These are phyloP conservation scores for Dipodomys ordii DNA, from an alignment of 2,113 vertebrate species.

Conservation along the genomic window DNA sequence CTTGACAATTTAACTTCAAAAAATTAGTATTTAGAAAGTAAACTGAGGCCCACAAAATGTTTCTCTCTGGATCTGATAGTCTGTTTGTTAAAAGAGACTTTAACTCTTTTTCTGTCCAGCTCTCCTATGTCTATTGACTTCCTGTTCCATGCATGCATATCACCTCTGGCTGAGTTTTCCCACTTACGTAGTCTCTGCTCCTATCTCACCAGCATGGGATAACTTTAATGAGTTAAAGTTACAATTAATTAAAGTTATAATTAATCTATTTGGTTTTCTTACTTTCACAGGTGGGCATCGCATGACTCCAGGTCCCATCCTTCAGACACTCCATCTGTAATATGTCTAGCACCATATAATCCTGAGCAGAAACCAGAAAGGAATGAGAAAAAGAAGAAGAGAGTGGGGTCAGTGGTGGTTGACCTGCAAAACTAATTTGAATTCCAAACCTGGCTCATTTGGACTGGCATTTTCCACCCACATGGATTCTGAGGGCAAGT, in stretches of 20 bases:
- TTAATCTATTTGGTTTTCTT: constrained; percentile 80
- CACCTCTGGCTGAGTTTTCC: not conserved
- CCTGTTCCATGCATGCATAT: not conserved
- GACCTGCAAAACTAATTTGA: not conserved
- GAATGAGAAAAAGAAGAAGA: not conserved
- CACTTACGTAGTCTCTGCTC: not conserved
- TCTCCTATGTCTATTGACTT: not conserved
- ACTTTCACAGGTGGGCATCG: constrained; percentile 93
- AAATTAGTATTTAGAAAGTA: constrained; percentile 16
- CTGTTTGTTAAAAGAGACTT: not conserved
- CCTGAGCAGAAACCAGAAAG: constrained; percentile 85
- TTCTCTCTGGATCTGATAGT: not conserved
- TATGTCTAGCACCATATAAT: constrained; percentile 87
- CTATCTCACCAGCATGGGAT: not conserved
- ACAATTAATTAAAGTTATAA: not conserved
- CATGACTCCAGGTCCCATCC: constrained; percentile 93
- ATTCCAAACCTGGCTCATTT: not conserved
- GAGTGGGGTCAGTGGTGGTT: not conserved
- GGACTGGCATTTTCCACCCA: not conserved
- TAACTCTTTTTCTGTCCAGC: not conserved
- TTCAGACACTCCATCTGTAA: constrained; percentile 92
- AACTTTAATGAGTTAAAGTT: not conserved
- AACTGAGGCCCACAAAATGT: not conserved
- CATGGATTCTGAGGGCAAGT: not conserved
- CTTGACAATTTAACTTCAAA: not conserved